These are phyloP conservation scores for Spongilla lacustris DNA, from an alignment of 37 sponge, comb jelly and placozoan species.

Conservation along the genomic window DNA sequence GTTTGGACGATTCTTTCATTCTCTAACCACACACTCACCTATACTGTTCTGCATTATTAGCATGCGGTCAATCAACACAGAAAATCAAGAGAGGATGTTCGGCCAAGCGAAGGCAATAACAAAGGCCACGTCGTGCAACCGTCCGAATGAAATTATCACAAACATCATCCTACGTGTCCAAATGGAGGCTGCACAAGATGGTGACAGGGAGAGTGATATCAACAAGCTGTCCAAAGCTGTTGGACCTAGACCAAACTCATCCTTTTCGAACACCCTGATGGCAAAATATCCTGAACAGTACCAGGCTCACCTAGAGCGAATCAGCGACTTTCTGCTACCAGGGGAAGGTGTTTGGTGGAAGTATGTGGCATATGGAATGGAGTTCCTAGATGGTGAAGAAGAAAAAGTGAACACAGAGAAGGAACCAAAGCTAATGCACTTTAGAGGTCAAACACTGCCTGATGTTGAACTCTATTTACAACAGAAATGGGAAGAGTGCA, in stretches of 20 bases:
- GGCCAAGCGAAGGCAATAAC: slow-evolving; percentile 23
- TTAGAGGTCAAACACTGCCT: too few species aligned
- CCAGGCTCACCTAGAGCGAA: too few species aligned
- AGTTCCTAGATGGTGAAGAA: not conserved
- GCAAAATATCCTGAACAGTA: too few species aligned
- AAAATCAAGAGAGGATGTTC: slow-evolving; percentile 24
- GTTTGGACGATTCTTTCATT: slow-evolving; percentile 28
- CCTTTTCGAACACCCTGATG: too few species aligned
- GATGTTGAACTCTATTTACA: too few species aligned
- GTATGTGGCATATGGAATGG: not conserved
- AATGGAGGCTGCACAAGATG: not conserved
- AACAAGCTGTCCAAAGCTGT: too few species aligned
- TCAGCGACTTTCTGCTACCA: not conserved
- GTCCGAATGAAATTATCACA: slow-evolving; percentile 7
- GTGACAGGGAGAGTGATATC: too few species aligned
- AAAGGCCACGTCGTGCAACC: slow-evolving; percentile 9
- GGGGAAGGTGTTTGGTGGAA: not conserved
- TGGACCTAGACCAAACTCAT: too few species aligned
- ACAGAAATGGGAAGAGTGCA: too few species aligned
- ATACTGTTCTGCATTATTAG: not conserved
- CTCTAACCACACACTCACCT: slow-evolving; percentile 15
- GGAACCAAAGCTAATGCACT: too few species aligned
- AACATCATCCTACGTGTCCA: not conserved
- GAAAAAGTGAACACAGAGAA: too few species aligned
- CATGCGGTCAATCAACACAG: slow-evolving; percentile 10